A percentile compares a stretch with the other conserved stretches of the same genome.
phyloP scores from a whole-genome alignment of 1,140 invertebrate genomes.

The Patella vulgata region DNA sequence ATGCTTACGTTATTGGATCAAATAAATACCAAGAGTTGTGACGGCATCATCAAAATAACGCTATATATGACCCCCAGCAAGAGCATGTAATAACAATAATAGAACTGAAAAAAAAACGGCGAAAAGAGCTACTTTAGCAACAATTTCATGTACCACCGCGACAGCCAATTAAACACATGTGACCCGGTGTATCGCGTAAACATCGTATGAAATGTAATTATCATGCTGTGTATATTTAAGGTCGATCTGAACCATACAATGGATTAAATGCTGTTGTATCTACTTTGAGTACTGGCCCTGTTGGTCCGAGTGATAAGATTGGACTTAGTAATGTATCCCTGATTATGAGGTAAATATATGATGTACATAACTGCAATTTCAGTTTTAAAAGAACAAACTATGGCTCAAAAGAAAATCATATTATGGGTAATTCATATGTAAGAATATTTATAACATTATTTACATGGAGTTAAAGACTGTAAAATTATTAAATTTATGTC shows the following conservation, averaged over 20 bases:
- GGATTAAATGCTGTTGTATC: constrained; percentile 29
- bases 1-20: no score
- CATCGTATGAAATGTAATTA: no score
- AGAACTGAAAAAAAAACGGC: no score
- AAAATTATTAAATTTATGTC: background rate
- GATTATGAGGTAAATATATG: constrained; percentile 35
- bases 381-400: background rate
- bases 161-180: no score
- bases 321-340: constrained; percentile 25
- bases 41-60: no score
- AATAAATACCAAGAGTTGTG: no score
- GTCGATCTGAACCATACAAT: constrained; percentile 21
- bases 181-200: no score
- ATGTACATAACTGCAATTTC: background rate
- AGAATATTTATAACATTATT: background rate
- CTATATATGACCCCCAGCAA: no score
- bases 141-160: no score
- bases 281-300: constrained; percentile 40
- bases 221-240: background rate
- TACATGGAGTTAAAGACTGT: background rate
- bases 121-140: no score
- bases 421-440: background rate
- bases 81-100: no score
- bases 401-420: no score
- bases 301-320: constrained; percentile 45